These are phyloP conservation scores for Tetragonula carbonaria DNA, from an alignment of 2,888 invertebrate species.

Conservation along the genomic window DNA sequence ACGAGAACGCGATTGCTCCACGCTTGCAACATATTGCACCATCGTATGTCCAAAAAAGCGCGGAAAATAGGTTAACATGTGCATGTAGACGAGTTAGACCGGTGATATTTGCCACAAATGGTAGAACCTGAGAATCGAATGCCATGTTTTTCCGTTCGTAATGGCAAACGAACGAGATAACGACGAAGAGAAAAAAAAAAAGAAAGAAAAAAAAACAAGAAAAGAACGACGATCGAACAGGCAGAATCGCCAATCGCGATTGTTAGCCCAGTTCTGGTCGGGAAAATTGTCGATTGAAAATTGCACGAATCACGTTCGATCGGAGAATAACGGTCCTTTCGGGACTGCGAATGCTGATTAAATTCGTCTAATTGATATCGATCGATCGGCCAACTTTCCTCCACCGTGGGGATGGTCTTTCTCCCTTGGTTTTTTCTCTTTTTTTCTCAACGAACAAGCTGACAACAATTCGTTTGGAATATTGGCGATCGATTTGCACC, in stretches of 20 bases:
- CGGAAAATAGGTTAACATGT: slow-evolving; percentile 56
- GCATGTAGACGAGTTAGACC: slow-evolving; percentile 28
- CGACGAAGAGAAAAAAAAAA: neutral
- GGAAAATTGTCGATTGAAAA: slow-evolving; percentile 21
- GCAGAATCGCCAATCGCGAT: slow-evolving; percentile 28
- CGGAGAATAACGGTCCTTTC: neutral
- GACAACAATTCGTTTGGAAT: neutral
- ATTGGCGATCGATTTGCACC: neutral
- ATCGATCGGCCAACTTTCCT: neutral
- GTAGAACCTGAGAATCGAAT: slow-evolving; percentile 25
- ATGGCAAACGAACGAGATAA: neutral
- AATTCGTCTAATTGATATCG: slow-evolving; percentile 20
- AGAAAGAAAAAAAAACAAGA: neutral
- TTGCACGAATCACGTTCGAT: slow-evolving; percentile 15
- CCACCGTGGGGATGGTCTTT: neutral
- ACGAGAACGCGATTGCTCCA: neutral
- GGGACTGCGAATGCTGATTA: slow-evolving; percentile 34
- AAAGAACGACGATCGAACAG: neutral
- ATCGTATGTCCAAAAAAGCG: slow-evolving; percentile 49
- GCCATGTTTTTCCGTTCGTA: neutral
- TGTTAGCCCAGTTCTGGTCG: slow-evolving; percentile 40
- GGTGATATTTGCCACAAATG: slow-evolving; percentile 8
- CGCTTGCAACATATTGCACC: slow-evolving; percentile 48
- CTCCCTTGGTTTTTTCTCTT: neutral
- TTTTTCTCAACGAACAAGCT: neutral